These are phyloP conservation scores for Folsomia manolachei DNA, from an alignment of 2,888 invertebrate species.

Conservation along the genomic window DNA sequence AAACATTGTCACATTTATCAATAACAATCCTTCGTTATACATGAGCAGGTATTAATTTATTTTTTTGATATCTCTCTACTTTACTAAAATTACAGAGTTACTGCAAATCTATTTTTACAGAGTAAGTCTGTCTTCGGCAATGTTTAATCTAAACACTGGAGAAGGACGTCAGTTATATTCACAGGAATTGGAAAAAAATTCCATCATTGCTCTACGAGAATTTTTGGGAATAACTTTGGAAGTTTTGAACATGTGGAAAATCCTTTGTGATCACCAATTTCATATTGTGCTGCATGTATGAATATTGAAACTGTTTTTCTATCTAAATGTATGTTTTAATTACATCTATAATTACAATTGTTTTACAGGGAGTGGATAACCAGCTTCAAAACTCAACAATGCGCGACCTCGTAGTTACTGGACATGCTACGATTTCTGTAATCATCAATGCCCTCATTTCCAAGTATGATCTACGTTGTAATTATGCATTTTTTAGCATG, in stretches of 20 bases:
- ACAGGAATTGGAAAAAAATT: slow-evolving; percentile 56
- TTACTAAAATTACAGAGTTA: slow-evolving; percentile 2
- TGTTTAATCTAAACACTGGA: slow-evolving; percentile 23
- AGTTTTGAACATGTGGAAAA: slow-evolving; percentile 88
- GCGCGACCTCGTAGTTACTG: slow-evolving; percentile 73
- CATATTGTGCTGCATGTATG: slow-evolving; percentile 62
- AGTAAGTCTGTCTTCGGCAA: not conserved
- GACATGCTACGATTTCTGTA: slow-evolving; percentile 71
- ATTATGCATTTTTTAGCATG: no score
- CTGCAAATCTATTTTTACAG: not conserved
- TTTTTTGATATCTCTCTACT: no score
- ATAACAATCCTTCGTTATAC: slow-evolving; percentile 46
- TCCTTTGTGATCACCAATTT: slow-evolving; percentile 88
- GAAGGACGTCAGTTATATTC: slow-evolving; percentile 28
- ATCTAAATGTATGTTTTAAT: not conserved
- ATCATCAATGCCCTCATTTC: slow-evolving; percentile 82
- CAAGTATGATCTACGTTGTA: slow-evolving; percentile 55
- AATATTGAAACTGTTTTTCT: not conserved
- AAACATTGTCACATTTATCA: slow-evolving; percentile 42
- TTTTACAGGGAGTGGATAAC: slow-evolving; percentile 59
- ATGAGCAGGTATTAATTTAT: slow-evolving; percentile 45
- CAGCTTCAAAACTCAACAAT: slow-evolving; percentile 62
- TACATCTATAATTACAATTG: not conserved
- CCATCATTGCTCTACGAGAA: slow-evolving; percentile 70
- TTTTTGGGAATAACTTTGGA: slow-evolving; percentile 78